Conservation (phyloP, 2,888 invertebrate genomes). For the Leucozona laternaria region DNA sequence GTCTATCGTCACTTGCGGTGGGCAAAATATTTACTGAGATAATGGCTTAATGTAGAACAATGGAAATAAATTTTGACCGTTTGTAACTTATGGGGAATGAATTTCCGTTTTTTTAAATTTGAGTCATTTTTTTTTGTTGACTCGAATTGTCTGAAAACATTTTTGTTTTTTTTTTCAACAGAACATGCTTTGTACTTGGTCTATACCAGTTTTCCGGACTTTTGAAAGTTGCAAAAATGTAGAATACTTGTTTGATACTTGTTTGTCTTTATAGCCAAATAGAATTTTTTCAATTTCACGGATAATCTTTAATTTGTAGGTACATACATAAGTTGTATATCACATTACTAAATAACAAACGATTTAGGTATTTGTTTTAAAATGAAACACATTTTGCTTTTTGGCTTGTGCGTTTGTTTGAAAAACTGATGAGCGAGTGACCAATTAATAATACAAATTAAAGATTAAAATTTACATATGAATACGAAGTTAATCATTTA, state of each 20-base stretch:
- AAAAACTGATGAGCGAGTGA: neutral
- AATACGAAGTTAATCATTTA: neutral
- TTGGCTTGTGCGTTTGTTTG: neutral
- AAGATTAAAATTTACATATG: conserved; percentile 1
- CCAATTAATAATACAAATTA: neutral
- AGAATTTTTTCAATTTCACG: neutral
- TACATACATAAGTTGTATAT: neutral
- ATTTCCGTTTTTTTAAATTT: neutral
- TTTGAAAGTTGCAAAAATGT: conserved; percentile 12
- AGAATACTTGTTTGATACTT: neutral
- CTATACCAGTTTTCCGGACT: neutral
- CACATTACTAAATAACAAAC: neutral
- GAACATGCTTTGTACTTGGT: neutral
- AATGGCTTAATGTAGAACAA: neutral
- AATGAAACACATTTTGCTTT: neutral
- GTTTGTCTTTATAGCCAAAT: neutral
- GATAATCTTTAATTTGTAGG: neutral
- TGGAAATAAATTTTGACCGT: neutral
- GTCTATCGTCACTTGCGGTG: neutral
- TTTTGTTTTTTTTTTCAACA: neutral
- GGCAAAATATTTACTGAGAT: neutral
- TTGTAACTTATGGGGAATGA: neutral
- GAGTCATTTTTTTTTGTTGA: neutral
- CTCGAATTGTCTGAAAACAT: neutral
- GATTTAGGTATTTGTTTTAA: neutral